A percentile compares a stretch with the other conserved stretches of the same genome.
Evolutionary conservation across 2,888 invertebrate species (phyloP).

Genomic region (Drosophila rellima): DNA sequence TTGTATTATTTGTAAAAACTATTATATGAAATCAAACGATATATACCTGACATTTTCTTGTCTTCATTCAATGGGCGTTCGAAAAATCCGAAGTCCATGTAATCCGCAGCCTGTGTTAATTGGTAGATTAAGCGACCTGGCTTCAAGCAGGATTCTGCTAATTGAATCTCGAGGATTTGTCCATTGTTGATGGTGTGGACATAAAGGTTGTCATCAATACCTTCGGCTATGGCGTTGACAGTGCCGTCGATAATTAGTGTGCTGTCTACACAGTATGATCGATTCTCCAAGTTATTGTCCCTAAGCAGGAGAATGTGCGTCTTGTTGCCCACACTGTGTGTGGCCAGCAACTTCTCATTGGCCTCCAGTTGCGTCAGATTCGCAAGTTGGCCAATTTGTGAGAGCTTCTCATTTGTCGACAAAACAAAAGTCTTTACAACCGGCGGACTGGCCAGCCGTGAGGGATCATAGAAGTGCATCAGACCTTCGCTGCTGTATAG

Average conservation of each 20-base stretch:
- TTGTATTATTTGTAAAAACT: too few relatives aligned
- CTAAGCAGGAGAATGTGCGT: conserved; percentile 44
- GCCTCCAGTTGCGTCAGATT: conserved; percentile 42
- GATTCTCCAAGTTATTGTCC: conserved; percentile 9
- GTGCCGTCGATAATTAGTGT: conserved; percentile 48
- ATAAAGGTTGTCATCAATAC: conserved; percentile 40
- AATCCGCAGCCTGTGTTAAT: conserved; percentile 57
- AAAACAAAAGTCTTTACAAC: neutral
- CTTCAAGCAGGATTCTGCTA: conserved; percentile 10
- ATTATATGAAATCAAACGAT: too few relatives aligned
- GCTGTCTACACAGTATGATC: conserved; percentile 33
- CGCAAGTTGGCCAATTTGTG: conserved; percentile 34
- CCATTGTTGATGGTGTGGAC: conserved; percentile 60
- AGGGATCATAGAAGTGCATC: conserved; percentile 41
- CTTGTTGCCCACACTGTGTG: conserved; percentile 28
- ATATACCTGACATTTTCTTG: neutral
- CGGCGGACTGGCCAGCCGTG: conserved; percentile 14
- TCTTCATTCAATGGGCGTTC: neutral
- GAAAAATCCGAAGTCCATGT: conserved; percentile 26
- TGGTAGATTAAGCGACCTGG: conserved; percentile 40
- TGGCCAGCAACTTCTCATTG: conserved; percentile 52
- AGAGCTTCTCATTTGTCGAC: conserved; percentile 33
- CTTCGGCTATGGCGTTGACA: conserved; percentile 49
- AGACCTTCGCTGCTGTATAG: conserved; percentile 68
- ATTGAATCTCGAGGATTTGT: conserved; percentile 47